A percentile compares a stretch with the other conserved stretches of the same genome.
phyloP scores from a whole-genome alignment of 2,888 invertebrate genomes.

The Dicyrtoma fusca region DNA sequence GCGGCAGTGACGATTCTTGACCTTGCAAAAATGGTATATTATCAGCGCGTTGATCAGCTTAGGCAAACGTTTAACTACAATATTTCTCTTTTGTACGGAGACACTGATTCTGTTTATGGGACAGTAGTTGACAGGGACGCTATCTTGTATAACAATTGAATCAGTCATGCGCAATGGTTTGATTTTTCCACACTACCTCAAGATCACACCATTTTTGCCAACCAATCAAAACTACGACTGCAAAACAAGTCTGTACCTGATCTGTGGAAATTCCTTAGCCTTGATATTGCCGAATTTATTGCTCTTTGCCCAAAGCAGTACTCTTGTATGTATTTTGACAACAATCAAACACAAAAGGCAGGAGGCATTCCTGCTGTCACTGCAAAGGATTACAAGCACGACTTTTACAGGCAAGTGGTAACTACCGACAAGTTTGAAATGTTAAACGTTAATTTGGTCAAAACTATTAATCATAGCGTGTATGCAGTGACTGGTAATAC shows the following conservation, averaged over 20 bases:
- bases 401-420: too few species aligned
- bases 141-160: background rate
- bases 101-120: background rate
- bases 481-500: too few species aligned
- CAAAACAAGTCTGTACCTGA: background rate
- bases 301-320: too few species aligned
- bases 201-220: background rate
- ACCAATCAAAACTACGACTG: background rate
- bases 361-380: too few species aligned
- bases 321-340: too few species aligned
- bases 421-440: too few species aligned
- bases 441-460: background rate
- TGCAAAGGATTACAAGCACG: too few species aligned
- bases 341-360: too few species aligned
- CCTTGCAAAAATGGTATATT: background rate
- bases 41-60: background rate
- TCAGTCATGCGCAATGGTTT: too few species aligned
- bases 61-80: background rate
- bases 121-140: background rate
- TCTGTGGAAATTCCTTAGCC: background rate
- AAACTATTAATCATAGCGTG: too few species aligned
- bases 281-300: background rate
- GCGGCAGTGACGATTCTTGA: background rate
- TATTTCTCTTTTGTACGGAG: background rate
- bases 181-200: background rate